phyloP scores from a whole-genome alignment of 2,888 invertebrate genomes.

The Linnaemya tessellans region DNA sequence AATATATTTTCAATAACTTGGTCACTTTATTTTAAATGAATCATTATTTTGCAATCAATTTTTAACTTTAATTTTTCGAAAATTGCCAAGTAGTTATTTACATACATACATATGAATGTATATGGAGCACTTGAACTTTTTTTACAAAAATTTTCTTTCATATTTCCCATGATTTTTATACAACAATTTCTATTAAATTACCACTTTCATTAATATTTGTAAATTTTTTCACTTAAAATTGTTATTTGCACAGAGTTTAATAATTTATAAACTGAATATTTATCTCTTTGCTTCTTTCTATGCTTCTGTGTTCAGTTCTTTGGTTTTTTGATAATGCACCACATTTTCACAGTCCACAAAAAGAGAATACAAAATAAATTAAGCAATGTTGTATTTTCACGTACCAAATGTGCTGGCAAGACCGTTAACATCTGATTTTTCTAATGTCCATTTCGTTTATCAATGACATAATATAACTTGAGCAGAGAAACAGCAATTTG shows the following conservation, averaged over 20 bases:
- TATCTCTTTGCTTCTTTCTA: constrained; percentile 10
- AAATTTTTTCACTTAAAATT: constrained; percentile 6
- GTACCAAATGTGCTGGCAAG: neutral
- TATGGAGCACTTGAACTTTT: neutral
- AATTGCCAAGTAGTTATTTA: neutral
- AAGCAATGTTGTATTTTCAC: constrained; percentile 33
- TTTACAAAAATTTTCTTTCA: constrained; percentile 3
- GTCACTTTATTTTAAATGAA: constrained; percentile 13
- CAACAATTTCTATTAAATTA: constrained; percentile 14
- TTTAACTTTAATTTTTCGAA: neutral
- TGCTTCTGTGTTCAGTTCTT: constrained; percentile 32
- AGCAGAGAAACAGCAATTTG: no score
- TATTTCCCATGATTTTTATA: neutral
- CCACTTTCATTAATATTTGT: constrained; percentile 11
- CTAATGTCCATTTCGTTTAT: no score
- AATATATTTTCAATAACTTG: neutral
- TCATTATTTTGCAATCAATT: constrained; percentile 1
- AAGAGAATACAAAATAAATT: constrained; percentile 6
- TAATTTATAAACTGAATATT: constrained; percentile 19
- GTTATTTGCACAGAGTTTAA: constrained; percentile 8
- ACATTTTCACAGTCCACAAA: neutral
- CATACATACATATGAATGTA: neutral
- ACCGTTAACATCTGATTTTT: no score
- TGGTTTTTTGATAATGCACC: constrained; percentile 42
- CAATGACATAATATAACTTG: no score